Evolutionary conservation across 1,140 invertebrate genomes (phyloP), one percentile per base, ranked within the genome.

Genomic region (Plectrocnemia conspersa): DNA sequence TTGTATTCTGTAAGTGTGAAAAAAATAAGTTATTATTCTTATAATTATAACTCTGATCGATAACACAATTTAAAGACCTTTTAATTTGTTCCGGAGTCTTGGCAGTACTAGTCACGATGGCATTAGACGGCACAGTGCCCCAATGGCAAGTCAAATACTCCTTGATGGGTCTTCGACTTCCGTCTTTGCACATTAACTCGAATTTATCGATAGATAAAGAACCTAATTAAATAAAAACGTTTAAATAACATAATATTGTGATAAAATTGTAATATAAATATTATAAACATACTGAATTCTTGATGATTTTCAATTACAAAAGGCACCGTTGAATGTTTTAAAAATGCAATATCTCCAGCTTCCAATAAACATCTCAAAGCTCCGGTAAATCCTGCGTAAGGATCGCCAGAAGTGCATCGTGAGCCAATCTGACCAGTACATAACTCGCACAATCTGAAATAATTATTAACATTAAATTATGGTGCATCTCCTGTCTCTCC

Each of bases 311-410:
- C 64, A 3, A 84, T 79, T 72, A 90, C 82, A 72, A 90, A 83
- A 13, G 75, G 59, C 3, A 91, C 83, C 3, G 92, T 93, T 0
- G 86, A 88, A 65, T 98, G 92, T 49, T 89, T 83, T 0, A 97
- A 74, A 72, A 98, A 98, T 0, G 94, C 93, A 40, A 98, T 82
- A 41, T 98, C 91, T 23, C 92, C 93, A 6, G 77, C 74, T 63
- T 93, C 89, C 2, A 92, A 70, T 0, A 97, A 75, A 71, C 93
- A 98, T 54, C 81, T 79, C 54, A 97, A 88, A 3, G 93, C 91
- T 3, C 93, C 93, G 68, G 87, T 82, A 66, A 91, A 95, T 0
- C 93, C 91, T 40, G 89, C 86, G 71, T 91, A 95, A 0, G 89
- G 89, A 77, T 98, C 94, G 5, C 81, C 79, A 41, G 84, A 80